Conservation (phyloP, 2,888 invertebrate genomes). For the Tenthredo notha region DNA sequence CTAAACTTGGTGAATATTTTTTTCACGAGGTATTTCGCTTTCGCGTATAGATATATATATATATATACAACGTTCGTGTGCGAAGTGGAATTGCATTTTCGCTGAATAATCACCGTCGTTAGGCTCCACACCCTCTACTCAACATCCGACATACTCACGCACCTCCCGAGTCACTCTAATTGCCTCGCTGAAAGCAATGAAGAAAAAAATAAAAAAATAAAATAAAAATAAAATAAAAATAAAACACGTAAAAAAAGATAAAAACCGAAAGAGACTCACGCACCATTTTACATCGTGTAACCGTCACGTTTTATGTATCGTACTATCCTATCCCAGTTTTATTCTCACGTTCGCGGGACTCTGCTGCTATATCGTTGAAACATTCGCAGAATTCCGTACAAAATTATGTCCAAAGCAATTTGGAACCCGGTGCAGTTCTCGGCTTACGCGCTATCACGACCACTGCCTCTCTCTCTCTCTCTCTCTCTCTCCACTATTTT, state of each 20-base stretch:
- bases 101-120: constrained; percentile 39
- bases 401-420: constrained; percentile 57
- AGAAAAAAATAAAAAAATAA: background rate
- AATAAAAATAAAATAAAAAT: background rate
- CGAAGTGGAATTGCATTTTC: constrained; percentile 21
- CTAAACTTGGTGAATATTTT: constrained; percentile 5
- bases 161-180: constrained; percentile 36
- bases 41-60: no score
- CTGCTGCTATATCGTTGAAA: constrained; percentile 47
- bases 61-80: no score
- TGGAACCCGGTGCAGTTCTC: constrained; percentile 49
- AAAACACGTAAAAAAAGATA: no score
- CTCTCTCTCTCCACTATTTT: constrained; percentile 47
- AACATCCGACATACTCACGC: constrained; percentile 5
- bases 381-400: constrained; percentile 55
- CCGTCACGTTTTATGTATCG: background rate
- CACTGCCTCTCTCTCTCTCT: constrained; percentile 39
- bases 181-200: constrained; percentile 48
- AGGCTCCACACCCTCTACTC: constrained; percentile 1
- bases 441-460: constrained; percentile 25
- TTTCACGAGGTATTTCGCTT: constrained; percentile 7
- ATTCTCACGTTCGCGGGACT: background rate
- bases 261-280: constrained; percentile 3
- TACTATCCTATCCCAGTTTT: background rate
- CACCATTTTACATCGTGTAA: background rate